A percentile compares a stretch with the other conserved stretches of the same genome.
Conservation (phyloP, 2,888 invertebrate species). For the Spatulosminthurus flaviceps region DNA sequence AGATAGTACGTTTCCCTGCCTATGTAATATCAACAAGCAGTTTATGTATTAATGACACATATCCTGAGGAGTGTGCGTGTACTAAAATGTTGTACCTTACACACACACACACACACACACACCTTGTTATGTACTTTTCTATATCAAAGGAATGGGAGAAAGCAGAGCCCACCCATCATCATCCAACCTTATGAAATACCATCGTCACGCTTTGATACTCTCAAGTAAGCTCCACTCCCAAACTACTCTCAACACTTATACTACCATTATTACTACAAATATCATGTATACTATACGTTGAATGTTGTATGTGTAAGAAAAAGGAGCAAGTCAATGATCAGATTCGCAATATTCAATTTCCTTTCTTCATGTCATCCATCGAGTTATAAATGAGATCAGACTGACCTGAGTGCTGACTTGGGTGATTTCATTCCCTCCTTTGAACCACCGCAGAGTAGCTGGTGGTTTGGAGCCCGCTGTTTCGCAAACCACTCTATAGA, state of each 20-base stretch:
- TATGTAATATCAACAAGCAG: too few relatives aligned
- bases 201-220: slow-evolving; percentile 14
- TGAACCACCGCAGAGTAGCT: slow-evolving; percentile 90
- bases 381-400: slow-evolving; percentile 43
- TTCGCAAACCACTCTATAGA: slow-evolving; percentile 87
- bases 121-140: too few relatives aligned
- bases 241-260: too few relatives aligned
- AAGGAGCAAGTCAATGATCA: slow-evolving; percentile 23
- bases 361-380: slow-evolving; percentile 27
- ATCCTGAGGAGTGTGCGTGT: too few relatives aligned
- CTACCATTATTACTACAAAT: too few relatives aligned
- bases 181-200: not conserved
- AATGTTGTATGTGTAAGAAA: not conserved
- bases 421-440: slow-evolving; percentile 82
- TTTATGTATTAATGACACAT: too few relatives aligned
- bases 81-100: too few relatives aligned
- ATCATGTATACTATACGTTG: too few relatives aligned
- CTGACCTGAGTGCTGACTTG: slow-evolving; percentile 63
- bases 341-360: slow-evolving; percentile 44
- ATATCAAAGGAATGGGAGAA: not conserved
- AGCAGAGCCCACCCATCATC: not conserved
- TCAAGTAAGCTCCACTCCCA: not conserved
- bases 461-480: slow-evolving; percentile 89
- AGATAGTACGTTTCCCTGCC: too few relatives aligned
- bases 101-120: too few relatives aligned